A percentile compares a stretch with the other conserved stretches of the same genome.
These are phyloP conservation scores for Squalus acanthias DNA, from an alignment of 2,797 vertebrate species.

Conservation along the genomic window DNA sequence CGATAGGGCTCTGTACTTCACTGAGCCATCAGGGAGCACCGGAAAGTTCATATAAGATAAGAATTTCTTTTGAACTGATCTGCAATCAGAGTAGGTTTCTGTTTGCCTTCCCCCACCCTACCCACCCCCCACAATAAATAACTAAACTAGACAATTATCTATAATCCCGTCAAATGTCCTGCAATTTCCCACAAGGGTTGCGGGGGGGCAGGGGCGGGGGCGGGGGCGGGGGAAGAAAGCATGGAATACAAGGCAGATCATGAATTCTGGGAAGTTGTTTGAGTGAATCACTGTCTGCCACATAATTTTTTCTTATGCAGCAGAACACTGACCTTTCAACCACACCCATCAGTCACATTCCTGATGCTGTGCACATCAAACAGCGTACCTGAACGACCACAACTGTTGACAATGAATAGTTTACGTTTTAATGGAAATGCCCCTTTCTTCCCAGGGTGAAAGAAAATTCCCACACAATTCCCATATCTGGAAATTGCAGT, in stretches of 20 bases:
- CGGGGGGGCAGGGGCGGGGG: no score
- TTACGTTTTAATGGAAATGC: not conserved
- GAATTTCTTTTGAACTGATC: not conserved
- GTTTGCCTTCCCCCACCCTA: not conserved
- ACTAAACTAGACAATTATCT: not conserved
- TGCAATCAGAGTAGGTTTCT: not conserved
- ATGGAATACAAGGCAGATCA: not conserved
- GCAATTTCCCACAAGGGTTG: not conserved
- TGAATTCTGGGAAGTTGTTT: not conserved
- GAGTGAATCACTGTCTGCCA: not conserved
- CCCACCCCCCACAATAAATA: not conserved
- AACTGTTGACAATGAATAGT: not conserved
- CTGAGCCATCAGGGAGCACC: not conserved
- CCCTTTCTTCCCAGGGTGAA: not conserved
- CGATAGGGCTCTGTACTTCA: not conserved
- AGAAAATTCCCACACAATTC: not conserved
- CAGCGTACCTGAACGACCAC: not conserved
- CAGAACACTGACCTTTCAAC: not conserved
- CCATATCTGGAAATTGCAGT: not conserved
- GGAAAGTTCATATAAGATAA: not conserved
- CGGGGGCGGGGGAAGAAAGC: not conserved
- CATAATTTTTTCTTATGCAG: not conserved
- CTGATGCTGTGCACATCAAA: not conserved
- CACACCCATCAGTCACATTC: constrained; percentile 1
- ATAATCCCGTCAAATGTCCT: not conserved